phyloP scores from a whole-genome alignment of 2,797 vertebrate genomes.

The Coregonus sp. region DNA sequence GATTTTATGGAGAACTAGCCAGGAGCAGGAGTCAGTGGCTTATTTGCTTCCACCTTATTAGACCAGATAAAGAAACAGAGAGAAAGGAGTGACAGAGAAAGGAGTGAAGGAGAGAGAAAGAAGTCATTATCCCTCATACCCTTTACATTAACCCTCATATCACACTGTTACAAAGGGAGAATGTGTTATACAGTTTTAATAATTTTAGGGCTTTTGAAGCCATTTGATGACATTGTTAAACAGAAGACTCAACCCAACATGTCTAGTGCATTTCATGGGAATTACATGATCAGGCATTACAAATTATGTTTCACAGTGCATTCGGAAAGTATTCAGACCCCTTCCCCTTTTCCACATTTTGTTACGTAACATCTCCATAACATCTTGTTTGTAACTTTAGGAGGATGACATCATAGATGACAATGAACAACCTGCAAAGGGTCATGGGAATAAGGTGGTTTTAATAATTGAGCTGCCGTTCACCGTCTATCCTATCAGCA shows the following conservation, averaged over 20 bases:
- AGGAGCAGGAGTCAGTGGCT: background rate
- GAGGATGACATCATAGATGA: background rate
- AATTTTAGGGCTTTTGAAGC: background rate
- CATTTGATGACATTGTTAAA: constrained; percentile 4
- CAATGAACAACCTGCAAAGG: background rate
- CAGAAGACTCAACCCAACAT: too few species aligned
- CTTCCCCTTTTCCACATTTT: too few species aligned
- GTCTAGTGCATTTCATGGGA: too few species aligned
- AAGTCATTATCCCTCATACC: constrained; percentile 12
- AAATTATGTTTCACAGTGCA: background rate
- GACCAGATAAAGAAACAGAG: constrained; percentile 13
- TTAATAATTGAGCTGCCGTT: background rate
- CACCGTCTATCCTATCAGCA: background rate
- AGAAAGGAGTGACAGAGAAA: background rate
- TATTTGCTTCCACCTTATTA: constrained; percentile 42
- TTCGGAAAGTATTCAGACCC: too few species aligned
- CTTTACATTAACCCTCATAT: background rate
- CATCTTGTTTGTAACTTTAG: background rate
- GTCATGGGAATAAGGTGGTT: background rate
- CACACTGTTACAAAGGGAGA: background rate
- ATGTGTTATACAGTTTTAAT: background rate
- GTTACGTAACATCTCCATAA: background rate
- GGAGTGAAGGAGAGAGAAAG: background rate
- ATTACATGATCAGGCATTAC: background rate
- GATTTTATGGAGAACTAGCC: constrained; percentile 10